phyloP scores from a whole-genome alignment of 2,888 invertebrate genomes.

The Melanotus villosus region DNA sequence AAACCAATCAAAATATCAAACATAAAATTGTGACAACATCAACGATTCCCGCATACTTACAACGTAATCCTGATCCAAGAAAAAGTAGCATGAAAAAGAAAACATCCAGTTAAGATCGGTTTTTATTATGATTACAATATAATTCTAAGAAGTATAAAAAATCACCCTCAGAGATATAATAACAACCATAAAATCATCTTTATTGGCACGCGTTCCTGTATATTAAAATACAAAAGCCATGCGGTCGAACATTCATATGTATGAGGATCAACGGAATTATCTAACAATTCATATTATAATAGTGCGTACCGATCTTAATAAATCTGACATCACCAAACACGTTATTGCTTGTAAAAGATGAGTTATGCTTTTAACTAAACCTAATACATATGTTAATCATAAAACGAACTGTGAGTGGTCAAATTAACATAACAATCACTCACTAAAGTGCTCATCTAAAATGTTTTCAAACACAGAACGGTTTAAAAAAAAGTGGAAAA shows the following conservation, averaged over 20 bases:
- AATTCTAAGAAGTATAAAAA: background rate
- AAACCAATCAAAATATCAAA: too few species aligned
- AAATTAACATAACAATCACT: background rate
- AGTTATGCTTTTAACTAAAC: slow-evolving; percentile 2
- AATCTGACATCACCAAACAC: slow-evolving; percentile 30
- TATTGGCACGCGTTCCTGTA: slow-evolving; percentile 16
- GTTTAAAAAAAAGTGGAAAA: background rate
- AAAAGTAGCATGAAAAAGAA: slow-evolving; percentile 60
- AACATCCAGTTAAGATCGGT: slow-evolving; percentile 11
- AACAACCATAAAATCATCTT: background rate
- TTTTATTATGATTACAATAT: background rate
- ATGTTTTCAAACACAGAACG: background rate
- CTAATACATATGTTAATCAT: slow-evolving; percentile 1
- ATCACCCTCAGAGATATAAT: background rate
- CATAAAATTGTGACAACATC: too few species aligned
- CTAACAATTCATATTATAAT: slow-evolving; percentile 36
- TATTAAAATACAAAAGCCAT: slow-evolving; percentile 25
- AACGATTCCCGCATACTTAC: too few species aligned
- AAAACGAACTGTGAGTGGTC: background rate
- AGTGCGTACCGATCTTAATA: slow-evolving; percentile 34
- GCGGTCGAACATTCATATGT: slow-evolving; percentile 31
- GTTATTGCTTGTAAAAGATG: slow-evolving; percentile 31
- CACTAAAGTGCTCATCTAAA: background rate
- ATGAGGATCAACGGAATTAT: slow-evolving; percentile 36
- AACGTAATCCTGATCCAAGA: slow-evolving; percentile 63